Conservation (phyloP, 2,113 vertebrate genomes). For the Monopterus albus region DNA sequence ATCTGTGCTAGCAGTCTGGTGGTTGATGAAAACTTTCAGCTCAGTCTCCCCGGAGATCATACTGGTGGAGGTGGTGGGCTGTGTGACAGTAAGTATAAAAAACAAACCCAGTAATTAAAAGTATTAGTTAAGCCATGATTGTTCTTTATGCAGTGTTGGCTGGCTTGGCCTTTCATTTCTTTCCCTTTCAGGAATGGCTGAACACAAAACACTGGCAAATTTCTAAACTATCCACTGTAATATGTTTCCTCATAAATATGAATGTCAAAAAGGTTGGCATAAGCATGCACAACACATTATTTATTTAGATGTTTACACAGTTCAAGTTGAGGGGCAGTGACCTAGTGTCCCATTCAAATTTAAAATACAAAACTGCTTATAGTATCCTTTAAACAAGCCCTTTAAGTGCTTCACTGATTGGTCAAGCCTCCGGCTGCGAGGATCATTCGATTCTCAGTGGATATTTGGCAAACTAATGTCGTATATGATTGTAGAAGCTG, state of each 20-base stretch:
- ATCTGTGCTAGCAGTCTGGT: conserved; percentile 7
- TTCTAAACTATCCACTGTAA: no score
- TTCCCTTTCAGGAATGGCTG: no score
- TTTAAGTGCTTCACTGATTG: neutral
- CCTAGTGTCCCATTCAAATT: neutral
- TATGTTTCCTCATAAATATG: neutral
- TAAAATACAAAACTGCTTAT: neutral
- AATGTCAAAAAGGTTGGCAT: no score
- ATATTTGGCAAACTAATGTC: neutral
- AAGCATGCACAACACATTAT: conserved; percentile 4
- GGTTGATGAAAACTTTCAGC: neutral
- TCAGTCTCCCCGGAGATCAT: neutral
- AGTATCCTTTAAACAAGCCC: conserved; percentile 6
- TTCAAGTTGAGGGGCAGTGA: neutral
- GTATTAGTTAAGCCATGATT: neutral
- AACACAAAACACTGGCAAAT: no score
- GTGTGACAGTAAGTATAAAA: neutral
- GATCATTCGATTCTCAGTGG: neutral
- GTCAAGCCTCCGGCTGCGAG: conserved; percentile 1
- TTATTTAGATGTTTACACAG: neutral
- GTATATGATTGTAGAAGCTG: neutral
- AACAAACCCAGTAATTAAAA: neutral
- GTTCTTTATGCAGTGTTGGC: no score
- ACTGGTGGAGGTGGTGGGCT: neutral
- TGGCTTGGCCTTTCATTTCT: neutral